phyloP scores from a whole-genome alignment of 2,797 vertebrate species.

The Crenichthys baileyi region DNA sequence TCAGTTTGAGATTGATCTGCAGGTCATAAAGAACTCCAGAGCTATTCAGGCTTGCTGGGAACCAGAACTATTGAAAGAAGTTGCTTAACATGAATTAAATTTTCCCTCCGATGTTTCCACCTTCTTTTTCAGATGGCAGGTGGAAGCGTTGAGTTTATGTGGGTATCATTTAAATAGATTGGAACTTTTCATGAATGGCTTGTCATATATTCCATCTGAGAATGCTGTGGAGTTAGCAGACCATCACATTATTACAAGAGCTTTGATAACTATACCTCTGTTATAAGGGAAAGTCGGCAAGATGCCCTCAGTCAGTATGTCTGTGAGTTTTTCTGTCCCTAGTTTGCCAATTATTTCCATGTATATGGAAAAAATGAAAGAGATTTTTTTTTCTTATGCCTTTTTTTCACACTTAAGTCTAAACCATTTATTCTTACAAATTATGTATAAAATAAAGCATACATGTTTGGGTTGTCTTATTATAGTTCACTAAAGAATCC shows the following conservation, averaged over 20 bases:
- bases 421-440: background rate
- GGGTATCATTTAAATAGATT: conserved; percentile 66
- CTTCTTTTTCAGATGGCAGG: conserved; percentile 31
- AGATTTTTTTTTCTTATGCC: background rate
- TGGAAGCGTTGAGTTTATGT: conserved; percentile 23
- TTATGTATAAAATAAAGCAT: background rate
- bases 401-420: background rate
- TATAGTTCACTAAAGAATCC: background rate
- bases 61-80: conserved; percentile 40
- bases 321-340: conserved; percentile 24
- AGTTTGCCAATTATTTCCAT: conserved; percentile 27
- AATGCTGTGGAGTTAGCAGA: conserved; percentile 75
- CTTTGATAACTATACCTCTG: conserved; percentile 70
- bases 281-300: conserved; percentile 70
- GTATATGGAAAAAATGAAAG: too few species aligned
- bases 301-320: conserved; percentile 40
- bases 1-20: conserved; percentile 42
- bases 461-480: background rate
- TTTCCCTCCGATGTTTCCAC: conserved; percentile 45
- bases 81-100: conserved; percentile 55
- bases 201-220: conserved; percentile 73
- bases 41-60: conserved; percentile 48
- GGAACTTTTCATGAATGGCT: conserved; percentile 60
- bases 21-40: conserved; percentile 31
- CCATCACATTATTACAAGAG: conserved; percentile 80